Base-by-base conservation (phyloP, 2,113 vertebrate species). In the Vombatus ursinus region DNA sequence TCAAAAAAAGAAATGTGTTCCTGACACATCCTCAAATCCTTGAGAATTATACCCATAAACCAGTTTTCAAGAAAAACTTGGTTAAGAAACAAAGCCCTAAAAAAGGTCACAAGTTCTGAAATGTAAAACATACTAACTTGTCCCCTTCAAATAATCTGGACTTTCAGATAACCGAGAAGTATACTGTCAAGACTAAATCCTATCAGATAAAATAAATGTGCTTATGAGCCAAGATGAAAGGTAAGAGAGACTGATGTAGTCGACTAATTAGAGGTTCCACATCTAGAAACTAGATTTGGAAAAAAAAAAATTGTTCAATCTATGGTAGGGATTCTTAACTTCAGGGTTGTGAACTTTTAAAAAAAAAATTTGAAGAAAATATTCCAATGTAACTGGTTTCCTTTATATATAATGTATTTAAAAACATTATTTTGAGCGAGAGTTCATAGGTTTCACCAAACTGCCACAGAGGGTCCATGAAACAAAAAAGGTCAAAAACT, bases 1-100 rank as follows among this genome's bases (percentile, higher is more conserved):
- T 68, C 92, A 31, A 96, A 94, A 95, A 94, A 52, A 96, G 0
- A 54, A 95, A 91, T 28, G 19, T n/a, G 68, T 84, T 84, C 68
- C 68, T 84, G n/a, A 84, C n/a, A 84, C 57, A 37, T 44, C 6
- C 37, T 44, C 68, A 84, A 91, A 89, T 52, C 84, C 26, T 0
- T 31, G 94, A 96, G 54, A 93, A 94, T 31, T 50, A 44, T 23
- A 44, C 7, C 68, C 68, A 84, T 44, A 44, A 44, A 23, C 16
- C 19, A 44, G 19, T 44, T 84, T 84, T 44, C n/a, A 84, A 84
- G 14, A 84, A 16, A 84, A 84, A 84, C 14, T 44, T 84, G 37
- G 68, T 77, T 26, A 44, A 44, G 68, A 22, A 84, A 84, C 68
- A 84, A 77, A n/a, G n/a, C 8, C 19, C 68, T 84, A 84, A 84